Evolutionary conservation across 2,888 invertebrate genomes (phyloP).

Genomic region (Timema cristinae): DNA sequence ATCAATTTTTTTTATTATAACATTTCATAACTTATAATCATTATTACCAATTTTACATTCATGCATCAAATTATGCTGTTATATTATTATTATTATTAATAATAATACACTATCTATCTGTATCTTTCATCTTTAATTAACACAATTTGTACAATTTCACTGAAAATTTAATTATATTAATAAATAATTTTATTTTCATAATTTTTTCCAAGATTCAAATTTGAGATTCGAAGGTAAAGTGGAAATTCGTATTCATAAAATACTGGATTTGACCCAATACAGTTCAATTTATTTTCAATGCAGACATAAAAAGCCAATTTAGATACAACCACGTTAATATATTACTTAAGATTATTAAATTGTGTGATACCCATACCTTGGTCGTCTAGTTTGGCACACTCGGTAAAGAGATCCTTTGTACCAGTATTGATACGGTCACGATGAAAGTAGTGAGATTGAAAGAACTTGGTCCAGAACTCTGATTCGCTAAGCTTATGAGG

Average conservation of each 20-base stretch:
- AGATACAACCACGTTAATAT: not conserved
- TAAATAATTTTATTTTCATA: not conserved
- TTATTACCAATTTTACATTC: too few species aligned
- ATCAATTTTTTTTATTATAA: too few species aligned
- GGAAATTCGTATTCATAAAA: not conserved
- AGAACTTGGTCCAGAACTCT: slow-evolving; percentile 99
- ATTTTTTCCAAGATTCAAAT: not conserved
- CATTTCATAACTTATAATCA: too few species aligned
- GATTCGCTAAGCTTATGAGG: slow-evolving; percentile 92
- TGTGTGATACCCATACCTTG: slow-evolving; percentile 46
- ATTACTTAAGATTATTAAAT: too few species aligned
- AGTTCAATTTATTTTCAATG: not conserved
- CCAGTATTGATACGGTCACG: slow-evolving; percentile 85
- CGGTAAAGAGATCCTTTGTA: slow-evolving; percentile 93
- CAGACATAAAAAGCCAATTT: slow-evolving; percentile 1
- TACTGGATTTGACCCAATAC: not conserved
- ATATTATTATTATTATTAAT: too few species aligned
- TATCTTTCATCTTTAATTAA: too few species aligned
- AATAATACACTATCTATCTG: too few species aligned
- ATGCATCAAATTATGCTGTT: too few species aligned
- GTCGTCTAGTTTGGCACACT: slow-evolving; percentile 96
- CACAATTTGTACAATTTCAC: too few species aligned
- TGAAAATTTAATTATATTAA: not conserved
- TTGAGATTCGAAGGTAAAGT: too few species aligned
- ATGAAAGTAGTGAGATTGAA: slow-evolving; percentile 99